Evolutionary conservation across 2,797 vertebrate genomes (phyloP).

Genomic region (Sebastes diploproa): DNA sequence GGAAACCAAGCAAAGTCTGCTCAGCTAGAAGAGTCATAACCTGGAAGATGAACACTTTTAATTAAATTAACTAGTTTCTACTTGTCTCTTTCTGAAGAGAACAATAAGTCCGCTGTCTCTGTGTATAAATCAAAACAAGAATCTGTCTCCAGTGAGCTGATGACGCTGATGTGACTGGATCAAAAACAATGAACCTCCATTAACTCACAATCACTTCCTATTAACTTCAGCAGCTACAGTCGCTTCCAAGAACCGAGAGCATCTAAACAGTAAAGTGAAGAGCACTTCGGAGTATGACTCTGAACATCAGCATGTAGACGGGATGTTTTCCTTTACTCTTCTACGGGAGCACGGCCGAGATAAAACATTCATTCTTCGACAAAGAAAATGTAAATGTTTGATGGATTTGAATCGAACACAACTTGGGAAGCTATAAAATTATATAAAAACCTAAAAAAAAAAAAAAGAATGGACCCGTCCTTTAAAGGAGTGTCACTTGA

Average conservation of each 20-base stretch:
- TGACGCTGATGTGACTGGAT: conserved; percentile 5
- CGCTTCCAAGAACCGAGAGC: background rate
- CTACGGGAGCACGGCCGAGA: background rate
- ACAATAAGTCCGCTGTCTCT: background rate
- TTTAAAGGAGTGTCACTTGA: too few species aligned
- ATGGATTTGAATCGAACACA: too few species aligned
- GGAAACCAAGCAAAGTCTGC: background rate
- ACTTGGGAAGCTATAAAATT: too few species aligned
- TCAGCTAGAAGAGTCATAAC: background rate
- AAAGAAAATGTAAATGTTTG: too few species aligned
- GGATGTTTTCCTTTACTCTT: background rate
- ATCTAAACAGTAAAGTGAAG: background rate
- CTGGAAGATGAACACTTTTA: conserved; percentile 9
- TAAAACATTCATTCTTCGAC: too few species aligned
- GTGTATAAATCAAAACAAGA: background rate
- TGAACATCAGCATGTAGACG: background rate
- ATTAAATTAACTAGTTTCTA: conserved; percentile 10
- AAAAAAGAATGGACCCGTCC: too few species aligned
- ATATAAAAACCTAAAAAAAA: too few species aligned
- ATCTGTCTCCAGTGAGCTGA: background rate
- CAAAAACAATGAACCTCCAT: background rate
- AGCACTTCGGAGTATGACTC: background rate
- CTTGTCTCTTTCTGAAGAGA: background rate
- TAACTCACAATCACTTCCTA: background rate
- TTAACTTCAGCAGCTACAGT: background rate